Evolutionary conservation across 2,888 invertebrate species (phyloP).

Genomic region (Patella pellucida): DNA sequence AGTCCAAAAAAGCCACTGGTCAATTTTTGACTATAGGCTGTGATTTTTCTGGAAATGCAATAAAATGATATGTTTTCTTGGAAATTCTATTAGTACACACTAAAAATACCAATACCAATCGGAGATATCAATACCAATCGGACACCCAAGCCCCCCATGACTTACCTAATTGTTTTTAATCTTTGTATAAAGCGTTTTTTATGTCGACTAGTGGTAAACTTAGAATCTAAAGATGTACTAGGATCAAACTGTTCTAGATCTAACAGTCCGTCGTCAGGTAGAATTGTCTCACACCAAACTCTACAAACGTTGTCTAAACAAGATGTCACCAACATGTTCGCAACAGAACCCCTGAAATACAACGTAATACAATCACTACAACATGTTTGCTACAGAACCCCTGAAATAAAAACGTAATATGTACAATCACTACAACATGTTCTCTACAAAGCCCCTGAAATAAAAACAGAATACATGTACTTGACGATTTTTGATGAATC

Average conservation of each 20-base stretch:
- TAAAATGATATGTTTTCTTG: too few species aligned
- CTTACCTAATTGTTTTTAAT: conserved; percentile 94
- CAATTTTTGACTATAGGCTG: too few species aligned
- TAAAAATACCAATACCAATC: too few species aligned
- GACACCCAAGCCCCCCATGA: background rate
- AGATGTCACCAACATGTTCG: conserved; percentile 97
- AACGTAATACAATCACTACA: too few species aligned
- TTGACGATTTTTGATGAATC: too few species aligned
- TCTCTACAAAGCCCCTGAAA: too few species aligned
- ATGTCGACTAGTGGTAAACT: conserved; percentile 89
- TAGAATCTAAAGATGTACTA: conserved; percentile 73
- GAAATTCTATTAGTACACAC: too few species aligned
- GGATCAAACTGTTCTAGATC: conserved; percentile 75
- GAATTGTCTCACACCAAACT: conserved; percentile 97
- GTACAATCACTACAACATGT: too few species aligned
- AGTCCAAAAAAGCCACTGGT: too few species aligned
- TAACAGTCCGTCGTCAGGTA: conserved; percentile 90
- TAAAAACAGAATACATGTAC: too few species aligned
- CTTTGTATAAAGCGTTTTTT: conserved; percentile 97
- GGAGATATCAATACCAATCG: too few species aligned
- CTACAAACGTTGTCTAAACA: conserved; percentile 99
- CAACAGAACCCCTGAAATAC: conserved; percentile 87
- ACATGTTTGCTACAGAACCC: conserved; percentile 95
- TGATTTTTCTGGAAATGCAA: too few species aligned
- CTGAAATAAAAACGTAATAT: conserved; percentile 73